Evolutionary conservation across 2,797 vertebrate genomes (phyloP), one percentile per base, ranked within the genome.

Genomic region (Columba guinea): DNA sequence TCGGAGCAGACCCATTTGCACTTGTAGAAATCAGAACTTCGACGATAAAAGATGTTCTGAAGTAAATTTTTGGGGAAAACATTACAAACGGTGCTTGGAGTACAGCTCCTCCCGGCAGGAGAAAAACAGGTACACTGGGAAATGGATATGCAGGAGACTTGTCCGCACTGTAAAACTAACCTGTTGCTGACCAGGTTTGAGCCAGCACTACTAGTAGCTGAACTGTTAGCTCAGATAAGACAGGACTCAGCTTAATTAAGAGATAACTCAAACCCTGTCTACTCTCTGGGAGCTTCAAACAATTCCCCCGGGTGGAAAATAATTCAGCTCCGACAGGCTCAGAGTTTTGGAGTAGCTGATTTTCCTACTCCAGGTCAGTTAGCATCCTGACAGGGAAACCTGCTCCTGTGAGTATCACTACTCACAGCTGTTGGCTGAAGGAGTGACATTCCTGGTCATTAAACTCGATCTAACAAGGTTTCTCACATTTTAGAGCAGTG

Each of bases 391-490:
- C 71, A 58, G 82, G 5, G 62, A 78, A 91, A 86, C 18, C 69
- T 78, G 60, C 11, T 89, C 28, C 4, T 68, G 73, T 71, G 90
- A 86, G 88, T 6, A 4, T 71, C 91, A 58, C 52, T 71, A 11
- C 89, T 67, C 83, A 62, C 62, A 81, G 90, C 90, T 90, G 82
- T 10, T 65, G 91, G 73, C 23, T 30, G 79, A 63, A 81, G 79
- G 41, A 94, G 59, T 73, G 19, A 76, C 84, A 89, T 77, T 58
- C 93, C 62, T 10, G 4, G 49, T 17, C 76, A 86, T 89, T 75
- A 89, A 93, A 86, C 34, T 67, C 7, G 2, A 19, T 88, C 87
- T 85, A 90, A 94, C 76, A 89, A 83, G 89, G 85, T 86, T 95
- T 71, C 87, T 89, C 81, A 60, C 63, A 5, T 63, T 89, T 87